Base-by-base conservation (phyloP, 1,140 invertebrate genomes). In the Drosophila punjabiensis region DNA sequence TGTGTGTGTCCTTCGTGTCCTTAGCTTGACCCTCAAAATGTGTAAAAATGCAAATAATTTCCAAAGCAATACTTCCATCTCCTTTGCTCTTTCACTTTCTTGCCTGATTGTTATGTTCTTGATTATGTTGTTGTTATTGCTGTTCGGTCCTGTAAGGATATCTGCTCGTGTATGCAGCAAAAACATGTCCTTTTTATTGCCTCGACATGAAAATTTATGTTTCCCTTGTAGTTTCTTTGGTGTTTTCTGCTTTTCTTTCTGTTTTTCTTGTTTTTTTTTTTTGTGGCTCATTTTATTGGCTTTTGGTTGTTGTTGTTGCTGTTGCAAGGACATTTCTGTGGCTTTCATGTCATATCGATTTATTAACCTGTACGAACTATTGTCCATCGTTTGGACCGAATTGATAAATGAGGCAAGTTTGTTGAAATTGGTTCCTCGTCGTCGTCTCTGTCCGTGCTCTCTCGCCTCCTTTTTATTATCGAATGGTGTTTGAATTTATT, bases 1-100 rank as follows among this genome's bases (percentile, higher is more conserved):
- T 47, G 39, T 68, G 30, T 43, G 63, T 35, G 45, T 65, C 53
- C 62, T 73, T 61, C 56, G 74, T 79, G 85, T 85, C 85, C 85
- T 89, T 79, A 64, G 86, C 81, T 79, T 89, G 85, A 89, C 85
- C 86, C 86, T 82, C 86, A 89, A 82, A 82, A 89, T 81, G 85
- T 89, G 85, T 88, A 90, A 89, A 89, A 89, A 89, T 89, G 86
- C 85, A 89, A 89, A 89, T 89, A 89, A 89, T 86, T 90, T 88
- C 74, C 71, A 30, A 56, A 41, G 71, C 63, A 70, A 60, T 65
- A 50, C 64, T 53, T 53, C 59, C 73, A 68, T 67, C 48, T 47
- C 41, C n/a, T 35, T 52, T 28, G 8, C 39, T 64, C 58, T n/a
- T 16, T 20, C 16, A 58, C 45, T 71, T 60, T 60, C 37, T 65